A percentile compares a stretch with the other conserved stretches of the same genome.
Conservation (phyloP, 2,113 vertebrate species). For the Rhadina sibilatrix region DNA sequence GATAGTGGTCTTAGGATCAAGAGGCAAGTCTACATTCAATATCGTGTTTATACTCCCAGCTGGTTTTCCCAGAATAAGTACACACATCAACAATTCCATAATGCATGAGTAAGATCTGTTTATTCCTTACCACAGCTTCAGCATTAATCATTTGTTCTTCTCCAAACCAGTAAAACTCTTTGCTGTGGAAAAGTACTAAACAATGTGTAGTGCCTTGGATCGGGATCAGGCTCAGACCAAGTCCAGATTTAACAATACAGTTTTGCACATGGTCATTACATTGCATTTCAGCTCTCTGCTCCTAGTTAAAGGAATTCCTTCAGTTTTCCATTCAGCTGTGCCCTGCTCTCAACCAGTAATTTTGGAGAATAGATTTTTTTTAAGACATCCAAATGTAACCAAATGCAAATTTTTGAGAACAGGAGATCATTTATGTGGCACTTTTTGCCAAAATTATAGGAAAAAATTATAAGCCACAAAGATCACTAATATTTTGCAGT, state of each 20-base stretch:
- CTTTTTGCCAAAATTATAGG: background rate
- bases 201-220: background rate
- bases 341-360: background rate
- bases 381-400: background rate
- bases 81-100: slow-evolving; percentile 40
- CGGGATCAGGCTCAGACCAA: background rate
- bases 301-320: background rate
- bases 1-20: slow-evolving; percentile 15
- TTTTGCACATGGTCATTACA: background rate
- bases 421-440: background rate
- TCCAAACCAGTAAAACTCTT: slow-evolving; percentile 14
- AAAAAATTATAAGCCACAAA: background rate
- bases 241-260: background rate
- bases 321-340: background rate
- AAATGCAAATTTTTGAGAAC: background rate
- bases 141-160: slow-evolving; percentile 32
- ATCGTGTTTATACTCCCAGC: slow-evolving; percentile 19
- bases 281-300: background rate
- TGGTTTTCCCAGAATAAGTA: slow-evolving; percentile 29
- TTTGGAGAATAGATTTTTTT: background rate
- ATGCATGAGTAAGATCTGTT: slow-evolving; percentile 51
- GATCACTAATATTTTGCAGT: background rate
- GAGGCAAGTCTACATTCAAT: slow-evolving; percentile 39
- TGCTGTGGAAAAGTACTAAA: slow-evolving; percentile 4
- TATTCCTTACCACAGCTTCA: slow-evolving; percentile 24